Evolutionary conservation across 2,797 vertebrate genomes (phyloP), one percentile per base, ranked within the genome.

Genomic region (Spinibarbus caldwelli): DNA sequence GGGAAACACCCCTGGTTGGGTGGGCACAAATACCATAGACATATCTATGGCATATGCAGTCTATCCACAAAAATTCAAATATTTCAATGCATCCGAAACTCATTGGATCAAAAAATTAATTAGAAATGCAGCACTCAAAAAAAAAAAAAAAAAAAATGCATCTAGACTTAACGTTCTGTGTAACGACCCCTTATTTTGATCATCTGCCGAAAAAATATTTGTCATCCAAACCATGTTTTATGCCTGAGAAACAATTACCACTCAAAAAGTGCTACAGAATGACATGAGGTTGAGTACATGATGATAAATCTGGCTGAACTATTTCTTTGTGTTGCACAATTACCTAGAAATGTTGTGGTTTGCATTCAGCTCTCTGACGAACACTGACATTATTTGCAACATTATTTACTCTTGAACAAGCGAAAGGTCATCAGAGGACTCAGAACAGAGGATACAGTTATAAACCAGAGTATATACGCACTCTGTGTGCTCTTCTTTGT

Each of bases 381-480:
- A 78, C 26, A 49, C 45, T 34, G 45, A 34, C 72, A n/a, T 76
- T n/a, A 54, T 54, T 15, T 77, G 73, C 6, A 0, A 57, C 14
- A 12, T 36, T 14, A n/a, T n/a, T 34, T 70, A 11, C 36, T 71
- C 36, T 41, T 41, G 21, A 23, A 52, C n/a, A 47, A 80, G 34
- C 9, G 2, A 36, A 71, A 38, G 67, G 17, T 70, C 67, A 68
- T 11, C 3, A 8, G 49, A 82, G 67, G 36, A 82, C 23, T 57
- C 1, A 10, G 43, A n/a, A 82, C n/a, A 38, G 34, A 81, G 79
- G 12, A 45, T 15, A 31, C 38, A 47, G 57, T 64, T 31, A 45
- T 31, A 64, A 68, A 38, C 47, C 79, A 70, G 80, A 31, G 67
- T 29, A 54, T 67, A 57, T 81, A 29, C 47, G 23, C 59, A 23